Evolutionary conservation across 2,797 vertebrate genomes (phyloP).

Genomic region (Sarcophilus harrisii): DNA sequence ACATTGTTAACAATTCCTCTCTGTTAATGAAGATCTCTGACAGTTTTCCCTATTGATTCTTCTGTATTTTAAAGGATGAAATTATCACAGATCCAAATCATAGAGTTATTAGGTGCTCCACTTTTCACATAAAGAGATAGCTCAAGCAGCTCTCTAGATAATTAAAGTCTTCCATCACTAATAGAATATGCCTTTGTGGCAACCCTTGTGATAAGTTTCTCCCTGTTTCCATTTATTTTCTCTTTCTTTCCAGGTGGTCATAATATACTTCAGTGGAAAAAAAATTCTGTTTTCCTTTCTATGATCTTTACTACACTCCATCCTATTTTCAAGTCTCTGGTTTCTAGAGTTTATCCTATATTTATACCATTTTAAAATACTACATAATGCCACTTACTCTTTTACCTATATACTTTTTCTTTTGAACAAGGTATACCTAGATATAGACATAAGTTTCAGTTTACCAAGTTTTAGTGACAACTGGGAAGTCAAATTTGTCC

Average conservation of each 20-base stretch:
- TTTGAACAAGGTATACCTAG: neutral
- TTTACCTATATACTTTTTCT: neutral
- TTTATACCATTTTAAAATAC: neutral
- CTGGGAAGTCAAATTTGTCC: neutral
- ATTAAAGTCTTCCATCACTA: neutral
- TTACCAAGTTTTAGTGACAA: neutral
- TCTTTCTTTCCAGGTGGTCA: neutral
- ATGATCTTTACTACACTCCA: neutral
- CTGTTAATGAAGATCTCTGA: neutral
- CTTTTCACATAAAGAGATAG: neutral
- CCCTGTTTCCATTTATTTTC: neutral
- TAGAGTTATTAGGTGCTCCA: neutral
- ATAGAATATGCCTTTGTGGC: neutral
- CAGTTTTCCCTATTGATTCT: neutral
- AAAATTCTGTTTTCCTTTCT: neutral
- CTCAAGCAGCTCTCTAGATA: neutral
- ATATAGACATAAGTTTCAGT: neutral
- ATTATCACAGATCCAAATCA: neutral
- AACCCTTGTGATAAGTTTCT: neutral
- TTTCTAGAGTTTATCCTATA: neutral
- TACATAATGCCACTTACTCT: neutral
- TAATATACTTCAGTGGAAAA: neutral
- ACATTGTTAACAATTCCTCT: neutral
- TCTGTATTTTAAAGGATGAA: neutral
- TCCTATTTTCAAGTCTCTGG: neutral